Percentiles rank a stretch among this genome's conserved stretches.
These are phyloP conservation scores for Acleris laterana DNA, from an alignment of 2,888 invertebrate genomes.

Conservation along the genomic window DNA sequence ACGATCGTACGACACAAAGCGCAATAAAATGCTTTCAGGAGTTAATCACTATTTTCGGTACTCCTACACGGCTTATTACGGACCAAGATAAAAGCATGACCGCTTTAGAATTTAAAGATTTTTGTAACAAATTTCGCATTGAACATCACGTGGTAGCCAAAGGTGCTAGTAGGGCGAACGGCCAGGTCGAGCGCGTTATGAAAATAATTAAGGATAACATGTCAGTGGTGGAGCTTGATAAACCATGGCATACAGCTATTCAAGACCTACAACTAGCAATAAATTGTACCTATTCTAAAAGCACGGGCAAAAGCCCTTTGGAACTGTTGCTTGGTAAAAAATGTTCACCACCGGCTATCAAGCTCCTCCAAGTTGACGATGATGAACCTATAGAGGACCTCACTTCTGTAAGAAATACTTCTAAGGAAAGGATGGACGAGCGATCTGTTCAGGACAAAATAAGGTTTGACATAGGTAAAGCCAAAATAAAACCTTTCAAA, in stretches of 20 bases:
- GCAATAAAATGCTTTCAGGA: slow-evolving; percentile 14
- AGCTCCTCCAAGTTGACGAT: slow-evolving; percentile 18
- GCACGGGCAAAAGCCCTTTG: slow-evolving; percentile 39
- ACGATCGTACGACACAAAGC: slow-evolving; percentile 21
- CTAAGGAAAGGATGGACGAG: slow-evolving; percentile 28
- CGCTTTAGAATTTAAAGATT: slow-evolving; percentile 27
- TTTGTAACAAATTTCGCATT: slow-evolving; percentile 35
- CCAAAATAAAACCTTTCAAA: slow-evolving; percentile 35
- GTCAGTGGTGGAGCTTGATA: too few relatives aligned
- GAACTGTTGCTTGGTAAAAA: slow-evolving; percentile 40
- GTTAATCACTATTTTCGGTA: slow-evolving; percentile 24
- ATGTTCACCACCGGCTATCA: slow-evolving; percentile 38
- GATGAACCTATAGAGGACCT: slow-evolving; percentile 32
- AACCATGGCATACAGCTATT: too few relatives aligned
- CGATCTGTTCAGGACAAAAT: slow-evolving; percentile 7
- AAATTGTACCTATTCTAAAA: slow-evolving; percentile 38
- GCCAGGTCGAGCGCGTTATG: too few relatives aligned
- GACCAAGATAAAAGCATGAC: slow-evolving; percentile 36
- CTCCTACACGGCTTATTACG: slow-evolving; percentile 37
- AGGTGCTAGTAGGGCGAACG: too few relatives aligned
- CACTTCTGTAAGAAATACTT: too few relatives aligned
- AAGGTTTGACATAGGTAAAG: slow-evolving; percentile 36
- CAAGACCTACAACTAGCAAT: too few relatives aligned
- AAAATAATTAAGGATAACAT: too few relatives aligned
- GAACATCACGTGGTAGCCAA: too few relatives aligned